These are phyloP conservation scores for Galerucella pusilla DNA, from an alignment of 2,888 invertebrate species.

Conservation along the genomic window DNA sequence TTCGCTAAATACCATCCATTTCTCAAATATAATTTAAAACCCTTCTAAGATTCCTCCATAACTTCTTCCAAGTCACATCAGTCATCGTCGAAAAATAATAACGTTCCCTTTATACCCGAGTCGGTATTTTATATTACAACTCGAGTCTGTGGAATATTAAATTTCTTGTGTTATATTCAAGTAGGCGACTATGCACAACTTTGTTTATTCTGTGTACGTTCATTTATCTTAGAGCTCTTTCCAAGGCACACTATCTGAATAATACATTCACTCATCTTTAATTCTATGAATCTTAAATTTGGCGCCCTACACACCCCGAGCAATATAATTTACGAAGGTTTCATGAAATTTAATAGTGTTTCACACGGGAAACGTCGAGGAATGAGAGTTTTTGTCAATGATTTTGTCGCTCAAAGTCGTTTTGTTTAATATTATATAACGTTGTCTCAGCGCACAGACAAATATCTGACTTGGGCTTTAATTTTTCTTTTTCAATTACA, in stretches of 20 bases:
- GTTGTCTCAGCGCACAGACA: not conserved
- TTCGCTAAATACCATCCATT: slow-evolving; percentile 29
- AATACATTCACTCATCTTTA: slow-evolving; percentile 65
- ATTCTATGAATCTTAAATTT: slow-evolving; percentile 65
- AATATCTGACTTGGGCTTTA: not conserved
- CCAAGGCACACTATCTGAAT: slow-evolving; percentile 62
- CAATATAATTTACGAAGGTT: slow-evolving; percentile 42
- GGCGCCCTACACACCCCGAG: slow-evolving; percentile 45
- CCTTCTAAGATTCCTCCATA: slow-evolving; percentile 40
- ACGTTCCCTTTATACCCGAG: slow-evolving; percentile 38
- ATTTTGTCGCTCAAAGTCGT: slow-evolving; percentile 23
- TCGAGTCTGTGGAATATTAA: slow-evolving; percentile 41
- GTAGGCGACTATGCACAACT: slow-evolving; percentile 49
- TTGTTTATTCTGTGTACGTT: slow-evolving; percentile 59
- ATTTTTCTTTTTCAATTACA: too few species aligned
- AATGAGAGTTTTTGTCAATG: slow-evolving; percentile 33
- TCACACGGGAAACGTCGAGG: slow-evolving; percentile 27
- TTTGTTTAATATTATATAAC: slow-evolving; percentile 14
- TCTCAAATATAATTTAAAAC: slow-evolving; percentile 31
- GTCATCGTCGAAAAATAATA: slow-evolving; percentile 40
- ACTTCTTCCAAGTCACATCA: slow-evolving; percentile 40
- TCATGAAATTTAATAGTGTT: slow-evolving; percentile 46
- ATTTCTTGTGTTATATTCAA: slow-evolving; percentile 44
- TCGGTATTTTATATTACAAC: slow-evolving; percentile 39
- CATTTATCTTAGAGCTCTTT: slow-evolving; percentile 62